Conservation (phyloP, 2,797 vertebrate genomes). For the Oreochromis mossambicus region DNA sequence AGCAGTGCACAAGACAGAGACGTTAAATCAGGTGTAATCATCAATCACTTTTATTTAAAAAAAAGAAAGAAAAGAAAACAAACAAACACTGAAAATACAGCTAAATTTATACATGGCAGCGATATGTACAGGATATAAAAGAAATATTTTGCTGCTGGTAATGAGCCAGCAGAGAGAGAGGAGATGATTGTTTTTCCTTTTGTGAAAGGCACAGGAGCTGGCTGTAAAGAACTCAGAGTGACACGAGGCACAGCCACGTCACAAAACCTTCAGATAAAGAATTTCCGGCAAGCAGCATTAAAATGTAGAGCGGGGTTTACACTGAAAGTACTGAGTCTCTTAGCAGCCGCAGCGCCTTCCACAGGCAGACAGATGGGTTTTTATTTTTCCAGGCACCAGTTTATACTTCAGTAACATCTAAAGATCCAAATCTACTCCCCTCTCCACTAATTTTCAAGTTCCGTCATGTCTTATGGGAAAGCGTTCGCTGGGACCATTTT, state of each 20-base stretch:
- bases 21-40: background rate
- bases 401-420: background rate
- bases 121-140: slow-evolving; percentile 78
- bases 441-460: background rate
- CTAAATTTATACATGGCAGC: slow-evolving; percentile 80
- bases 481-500: background rate
- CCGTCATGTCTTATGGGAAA: background rate
- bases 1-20: background rate
- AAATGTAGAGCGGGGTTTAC: background rate
- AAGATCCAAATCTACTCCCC: background rate
- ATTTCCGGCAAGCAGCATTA: background rate
- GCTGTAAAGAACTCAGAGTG: background rate
- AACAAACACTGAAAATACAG: slow-evolving; percentile 64
- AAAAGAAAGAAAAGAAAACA: slow-evolving; percentile 40
- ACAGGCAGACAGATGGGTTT: slow-evolving; percentile 7
- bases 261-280: background rate
- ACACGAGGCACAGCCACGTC: background rate
- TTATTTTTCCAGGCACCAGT: slow-evolving; percentile 20
- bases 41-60: slow-evolving; percentile 59
- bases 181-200: background rate
- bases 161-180: background rate
- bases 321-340: background rate
- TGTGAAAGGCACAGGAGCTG: slow-evolving; percentile 53
- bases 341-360: slow-evolving; percentile 13
- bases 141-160: slow-evolving; percentile 23